Conservation (phyloP, 2,113 vertebrate genomes). For the Macrotus californicus region DNA sequence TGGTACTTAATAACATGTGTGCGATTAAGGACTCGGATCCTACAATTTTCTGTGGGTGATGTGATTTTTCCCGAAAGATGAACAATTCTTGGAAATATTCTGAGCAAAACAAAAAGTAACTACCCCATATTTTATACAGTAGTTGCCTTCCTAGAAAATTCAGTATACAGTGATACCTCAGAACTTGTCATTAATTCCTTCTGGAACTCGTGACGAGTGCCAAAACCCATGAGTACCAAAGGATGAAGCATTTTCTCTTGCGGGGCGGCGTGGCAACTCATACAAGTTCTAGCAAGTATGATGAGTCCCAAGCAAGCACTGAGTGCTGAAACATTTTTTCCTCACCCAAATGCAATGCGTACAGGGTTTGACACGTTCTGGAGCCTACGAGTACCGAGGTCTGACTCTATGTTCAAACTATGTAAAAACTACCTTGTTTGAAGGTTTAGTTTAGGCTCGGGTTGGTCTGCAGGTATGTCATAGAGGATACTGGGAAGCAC, state of each 20-base stretch:
- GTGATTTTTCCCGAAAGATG: conserved; percentile 7
- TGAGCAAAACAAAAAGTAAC: background rate
- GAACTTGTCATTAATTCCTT: no score
- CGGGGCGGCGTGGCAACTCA: no score
- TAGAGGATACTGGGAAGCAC: background rate
- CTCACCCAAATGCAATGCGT: no score
- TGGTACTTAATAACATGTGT: background rate
- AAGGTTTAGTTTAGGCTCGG: background rate
- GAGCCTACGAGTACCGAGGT: no score
- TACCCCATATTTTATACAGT: background rate
- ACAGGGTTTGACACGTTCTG: no score
- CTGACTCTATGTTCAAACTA: background rate
- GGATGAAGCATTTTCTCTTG: no score
- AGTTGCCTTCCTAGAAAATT: conserved; percentile 14
- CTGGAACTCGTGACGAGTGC: no score
- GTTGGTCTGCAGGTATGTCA: background rate
- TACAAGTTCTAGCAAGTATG: no score
- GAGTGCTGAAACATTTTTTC: no score
- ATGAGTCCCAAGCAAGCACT: no score
- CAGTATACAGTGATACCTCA: background rate
- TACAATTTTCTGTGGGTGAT: background rate
- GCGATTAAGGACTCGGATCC: background rate
- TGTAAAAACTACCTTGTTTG: background rate
- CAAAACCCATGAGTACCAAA: no score
- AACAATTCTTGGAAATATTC: conserved; percentile 31